These are phyloP conservation scores for Gymnobelideus leadbeateri DNA, from an alignment of 2,113 vertebrate genomes.

Conservation along the genomic window DNA sequence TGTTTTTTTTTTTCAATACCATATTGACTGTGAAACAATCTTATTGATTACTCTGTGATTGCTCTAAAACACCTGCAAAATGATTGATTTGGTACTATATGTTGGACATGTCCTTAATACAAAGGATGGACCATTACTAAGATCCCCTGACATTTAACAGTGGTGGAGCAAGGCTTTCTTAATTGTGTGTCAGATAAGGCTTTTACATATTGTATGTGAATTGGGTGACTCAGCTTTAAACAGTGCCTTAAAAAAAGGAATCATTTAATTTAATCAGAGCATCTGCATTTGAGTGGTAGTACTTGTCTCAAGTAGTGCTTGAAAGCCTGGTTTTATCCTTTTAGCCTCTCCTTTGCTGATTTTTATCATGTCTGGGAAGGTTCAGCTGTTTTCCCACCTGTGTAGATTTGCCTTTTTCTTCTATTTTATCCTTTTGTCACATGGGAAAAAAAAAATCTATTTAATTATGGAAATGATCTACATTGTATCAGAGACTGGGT, in stretches of 20 bases:
- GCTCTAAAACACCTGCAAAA: constrained; percentile 66
- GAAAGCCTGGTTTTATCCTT: constrained; percentile 48
- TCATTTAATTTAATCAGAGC: constrained; percentile 65
- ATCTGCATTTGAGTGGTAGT: constrained; percentile 38
- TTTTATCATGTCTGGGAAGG: constrained; percentile 39
- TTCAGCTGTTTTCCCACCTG: constrained; percentile 46
- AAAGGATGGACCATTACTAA: constrained; percentile 49
- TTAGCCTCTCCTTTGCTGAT: neutral
- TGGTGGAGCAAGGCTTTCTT: constrained; percentile 58
- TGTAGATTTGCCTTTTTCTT: constrained; percentile 26
- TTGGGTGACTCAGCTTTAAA: constrained; percentile 46
- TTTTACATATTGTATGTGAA: constrained; percentile 42
- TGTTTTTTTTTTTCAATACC: constrained; percentile 34
- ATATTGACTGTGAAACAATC: constrained; percentile 42
- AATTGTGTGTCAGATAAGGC: constrained; percentile 41
- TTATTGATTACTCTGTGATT: constrained; percentile 71
- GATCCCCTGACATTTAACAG: constrained; percentile 26
- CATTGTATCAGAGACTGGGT: neutral
- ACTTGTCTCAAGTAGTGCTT: constrained; percentile 52
- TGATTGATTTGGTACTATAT: constrained; percentile 73
- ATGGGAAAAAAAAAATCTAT: neutral
- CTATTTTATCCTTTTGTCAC: constrained; percentile 2
- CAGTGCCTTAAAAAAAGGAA: constrained; percentile 23
- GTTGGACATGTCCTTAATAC: constrained; percentile 70
- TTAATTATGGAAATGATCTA: constrained; percentile 1